Evolutionary conservation across 2,113 vertebrate genomes (phyloP).

Genomic region (Platycercus adscitus): DNA sequence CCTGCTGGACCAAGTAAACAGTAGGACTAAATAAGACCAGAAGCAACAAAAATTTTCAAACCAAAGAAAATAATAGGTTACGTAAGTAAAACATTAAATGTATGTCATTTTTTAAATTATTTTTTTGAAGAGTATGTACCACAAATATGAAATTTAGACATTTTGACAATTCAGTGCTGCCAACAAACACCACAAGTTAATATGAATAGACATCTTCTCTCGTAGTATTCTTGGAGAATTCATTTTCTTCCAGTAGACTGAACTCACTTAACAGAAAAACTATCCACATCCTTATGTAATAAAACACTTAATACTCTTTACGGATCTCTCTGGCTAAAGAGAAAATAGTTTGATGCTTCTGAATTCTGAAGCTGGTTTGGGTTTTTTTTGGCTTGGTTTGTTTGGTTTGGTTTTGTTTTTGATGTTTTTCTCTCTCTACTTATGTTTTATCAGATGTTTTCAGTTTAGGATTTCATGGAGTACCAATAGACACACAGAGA

Average conservation of each 20-base stretch:
- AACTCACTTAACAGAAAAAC: neutral
- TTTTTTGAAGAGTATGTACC: neutral
- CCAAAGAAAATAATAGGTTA: neutral
- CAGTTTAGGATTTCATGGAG: neutral
- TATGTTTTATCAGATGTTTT: neutral
- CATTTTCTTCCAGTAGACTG: fast-evolving
- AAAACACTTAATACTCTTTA: neutral
- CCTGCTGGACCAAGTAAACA: neutral
- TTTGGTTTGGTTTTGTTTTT: no score
- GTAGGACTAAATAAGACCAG: neutral
- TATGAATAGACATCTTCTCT: neutral
- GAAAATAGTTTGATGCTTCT: neutral
- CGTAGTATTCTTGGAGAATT: neutral
- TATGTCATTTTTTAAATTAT: neutral
- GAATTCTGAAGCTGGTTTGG: neutral
- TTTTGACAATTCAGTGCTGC: neutral
- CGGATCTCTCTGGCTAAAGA: neutral
- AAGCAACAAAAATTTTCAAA: neutral
- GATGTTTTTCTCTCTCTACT: neutral
- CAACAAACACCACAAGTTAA: neutral
- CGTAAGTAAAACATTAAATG: neutral
- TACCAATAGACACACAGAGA: neutral
- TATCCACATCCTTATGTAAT: neutral
- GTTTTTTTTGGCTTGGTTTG: no score
- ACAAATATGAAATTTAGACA: neutral